Percentiles rank a stretch among this genome's conserved stretches.
Evolutionary conservation across 2,113 vertebrate species (phyloP).

Genomic region (Trematomus loennbergii): DNA sequence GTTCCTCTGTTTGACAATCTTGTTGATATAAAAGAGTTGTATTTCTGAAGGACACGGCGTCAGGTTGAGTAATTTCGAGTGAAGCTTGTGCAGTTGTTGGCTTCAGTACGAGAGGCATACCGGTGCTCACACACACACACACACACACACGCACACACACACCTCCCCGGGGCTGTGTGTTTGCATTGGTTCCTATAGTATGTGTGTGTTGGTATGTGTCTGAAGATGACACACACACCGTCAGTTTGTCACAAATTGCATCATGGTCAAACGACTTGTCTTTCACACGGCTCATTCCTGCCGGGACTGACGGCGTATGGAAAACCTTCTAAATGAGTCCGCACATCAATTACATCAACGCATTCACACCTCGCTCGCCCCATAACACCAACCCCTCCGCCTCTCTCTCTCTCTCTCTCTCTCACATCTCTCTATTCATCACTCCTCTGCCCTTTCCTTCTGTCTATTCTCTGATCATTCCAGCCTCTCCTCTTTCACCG

Average conservation of each 20-base stretch:
- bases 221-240: conserved; percentile 64
- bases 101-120: conserved; percentile 52
- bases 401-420: conserved; percentile 16
- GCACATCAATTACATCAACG: conserved; percentile 79
- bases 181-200: conserved; percentile 70
- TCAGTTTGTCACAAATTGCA: conserved; percentile 65
- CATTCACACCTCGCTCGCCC: conserved; percentile 68
- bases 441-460: conserved; percentile 23
- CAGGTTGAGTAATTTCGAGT: background rate
- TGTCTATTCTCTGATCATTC: conserved; percentile 15
- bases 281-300: conserved; percentile 79
- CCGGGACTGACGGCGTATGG: conserved; percentile 83
- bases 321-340: conserved; percentile 85
- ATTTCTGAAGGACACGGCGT: background rate
- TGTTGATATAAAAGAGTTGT: background rate
- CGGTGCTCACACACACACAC: conserved; percentile 1
- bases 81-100: conserved; percentile 61
- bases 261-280: conserved; percentile 78
- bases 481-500: background rate
- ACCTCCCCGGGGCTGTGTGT: conserved; percentile 56
- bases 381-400: background rate
- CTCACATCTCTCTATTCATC: conserved; percentile 52
- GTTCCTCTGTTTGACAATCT: background rate
- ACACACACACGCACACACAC: no score
- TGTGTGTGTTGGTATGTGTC: conserved; percentile 71